Evolutionary conservation across 1,140 invertebrate genomes (phyloP).

Genomic region (Chironomus striatipennis): DNA sequence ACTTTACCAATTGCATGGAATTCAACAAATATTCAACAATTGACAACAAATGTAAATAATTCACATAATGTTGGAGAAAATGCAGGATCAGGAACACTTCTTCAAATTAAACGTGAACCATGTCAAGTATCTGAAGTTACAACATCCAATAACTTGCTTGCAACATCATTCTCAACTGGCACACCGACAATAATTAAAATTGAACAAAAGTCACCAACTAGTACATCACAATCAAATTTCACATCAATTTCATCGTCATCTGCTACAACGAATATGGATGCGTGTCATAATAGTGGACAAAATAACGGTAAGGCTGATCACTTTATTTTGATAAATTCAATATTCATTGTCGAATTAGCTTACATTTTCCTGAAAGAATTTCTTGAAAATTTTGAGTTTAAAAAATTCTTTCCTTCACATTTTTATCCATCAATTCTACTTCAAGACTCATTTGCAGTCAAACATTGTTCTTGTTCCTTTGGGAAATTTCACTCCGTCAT

Average conservation of each 20-base stretch:
- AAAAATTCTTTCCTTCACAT: neutral
- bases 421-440: too few relatives aligned
- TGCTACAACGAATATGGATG: conserved; percentile 27
- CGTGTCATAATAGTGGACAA: conserved; percentile 17
- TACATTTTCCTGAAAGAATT: neutral
- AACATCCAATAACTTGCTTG: conserved; percentile 47
- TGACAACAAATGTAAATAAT: neutral
- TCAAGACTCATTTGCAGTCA: too few relatives aligned
- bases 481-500: neutral
- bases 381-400: neutral
- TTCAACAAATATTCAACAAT: neutral
- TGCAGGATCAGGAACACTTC: conserved; percentile 30
- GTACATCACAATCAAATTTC: conserved; percentile 28
- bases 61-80: neutral
- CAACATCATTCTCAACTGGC: conserved; percentile 32
- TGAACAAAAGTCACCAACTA: conserved; percentile 24
- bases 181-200: conserved; percentile 17
- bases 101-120: conserved; percentile 51
- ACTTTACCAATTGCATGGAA: conserved; percentile 10
- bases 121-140: conserved; percentile 58
- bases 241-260: conserved; percentile 33
- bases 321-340: conserved; percentile 26
- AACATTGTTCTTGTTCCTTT: too few relatives aligned
- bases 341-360: conserved; percentile 29
- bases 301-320: conserved; percentile 15